Evolutionary conservation across 2,113 vertebrate species (phyloP).

Genomic region (Scalopus aquaticus): DNA sequence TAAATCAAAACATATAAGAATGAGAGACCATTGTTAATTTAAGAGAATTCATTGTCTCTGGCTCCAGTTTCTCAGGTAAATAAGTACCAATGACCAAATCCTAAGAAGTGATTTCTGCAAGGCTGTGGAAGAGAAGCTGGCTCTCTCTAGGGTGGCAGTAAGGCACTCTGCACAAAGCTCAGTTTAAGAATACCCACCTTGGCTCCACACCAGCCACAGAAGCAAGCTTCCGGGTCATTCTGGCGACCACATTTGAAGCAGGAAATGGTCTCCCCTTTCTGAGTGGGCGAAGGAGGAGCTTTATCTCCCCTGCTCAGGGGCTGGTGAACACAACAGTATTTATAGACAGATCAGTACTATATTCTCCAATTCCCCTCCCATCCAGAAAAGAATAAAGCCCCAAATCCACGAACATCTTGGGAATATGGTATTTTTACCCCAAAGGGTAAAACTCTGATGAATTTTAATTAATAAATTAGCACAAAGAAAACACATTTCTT

Average conservation of each 20-base stretch:
- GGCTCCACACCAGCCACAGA: conserved; percentile 92
- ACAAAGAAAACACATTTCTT: neutral
- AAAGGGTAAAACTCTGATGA: neutral
- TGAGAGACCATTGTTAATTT: neutral
- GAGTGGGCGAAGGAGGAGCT: conserved; percentile 56
- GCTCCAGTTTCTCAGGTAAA: conserved; percentile 6
- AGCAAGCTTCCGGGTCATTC: conserved; percentile 85
- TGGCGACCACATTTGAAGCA: conserved; percentile 87
- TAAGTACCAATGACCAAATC: neutral
- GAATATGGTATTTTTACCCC: neutral
- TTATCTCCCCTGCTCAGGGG: conserved; percentile 55
- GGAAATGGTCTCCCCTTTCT: conserved; percentile 74
- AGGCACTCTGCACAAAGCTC: neutral
- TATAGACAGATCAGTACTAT: neutral
- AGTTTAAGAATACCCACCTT: neutral
- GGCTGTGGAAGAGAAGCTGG: neutral
- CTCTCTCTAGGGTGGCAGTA: neutral
- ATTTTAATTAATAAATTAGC: neutral
- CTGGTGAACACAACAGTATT: conserved; percentile 72
- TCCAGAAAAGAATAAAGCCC: neutral
- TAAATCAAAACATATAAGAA: neutral
- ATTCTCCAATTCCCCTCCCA: neutral
- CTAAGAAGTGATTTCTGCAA: conserved; percentile 35
- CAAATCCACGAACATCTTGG: neutral
- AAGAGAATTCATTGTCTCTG: neutral